phyloP scores from a whole-genome alignment of 2,888 invertebrate species.

The Platypus cylindrus region DNA sequence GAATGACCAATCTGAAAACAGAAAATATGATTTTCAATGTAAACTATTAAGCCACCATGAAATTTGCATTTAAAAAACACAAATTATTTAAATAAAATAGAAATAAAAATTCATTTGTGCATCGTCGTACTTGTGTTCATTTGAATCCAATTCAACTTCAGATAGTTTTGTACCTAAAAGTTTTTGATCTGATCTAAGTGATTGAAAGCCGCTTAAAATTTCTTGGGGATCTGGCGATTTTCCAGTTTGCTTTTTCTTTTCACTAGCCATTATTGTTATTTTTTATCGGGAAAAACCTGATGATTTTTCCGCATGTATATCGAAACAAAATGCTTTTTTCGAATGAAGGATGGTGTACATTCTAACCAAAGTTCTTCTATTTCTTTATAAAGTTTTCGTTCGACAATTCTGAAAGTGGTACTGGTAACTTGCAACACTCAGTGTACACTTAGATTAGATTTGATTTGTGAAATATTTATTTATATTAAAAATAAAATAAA shows the following conservation, averaged over 20 bases:
- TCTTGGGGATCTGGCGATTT: conserved; percentile 56
- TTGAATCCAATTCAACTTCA: conserved; percentile 86
- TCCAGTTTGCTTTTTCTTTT: conserved; percentile 32
- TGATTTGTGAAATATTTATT: too few species aligned
- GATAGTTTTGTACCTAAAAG: conserved; percentile 75
- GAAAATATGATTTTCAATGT: neutral
- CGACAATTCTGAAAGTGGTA: too few species aligned
- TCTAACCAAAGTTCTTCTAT: too few species aligned
- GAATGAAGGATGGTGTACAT: too few species aligned
- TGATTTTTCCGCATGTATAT: too few species aligned
- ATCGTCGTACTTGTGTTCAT: conserved; percentile 89
- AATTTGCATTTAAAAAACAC: conserved; percentile 1
- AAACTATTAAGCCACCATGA: neutral
- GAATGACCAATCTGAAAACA: conserved; percentile 75
- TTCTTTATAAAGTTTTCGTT: too few species aligned
- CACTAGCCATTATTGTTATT: conserved; percentile 32
- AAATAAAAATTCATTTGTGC: conserved; percentile 4
- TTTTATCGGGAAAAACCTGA: too few species aligned
- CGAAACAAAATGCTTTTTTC: too few species aligned
- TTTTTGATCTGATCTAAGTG: conserved; percentile 76
- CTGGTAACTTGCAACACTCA: too few species aligned
- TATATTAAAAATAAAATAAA: too few species aligned
- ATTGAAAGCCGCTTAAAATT: conserved; percentile 77
- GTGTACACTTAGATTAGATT: too few species aligned
- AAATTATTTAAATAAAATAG: neutral